Evolutionary conservation across 1,140 invertebrate species (phyloP).

Genomic region (Scaptomyza graminum): DNA sequence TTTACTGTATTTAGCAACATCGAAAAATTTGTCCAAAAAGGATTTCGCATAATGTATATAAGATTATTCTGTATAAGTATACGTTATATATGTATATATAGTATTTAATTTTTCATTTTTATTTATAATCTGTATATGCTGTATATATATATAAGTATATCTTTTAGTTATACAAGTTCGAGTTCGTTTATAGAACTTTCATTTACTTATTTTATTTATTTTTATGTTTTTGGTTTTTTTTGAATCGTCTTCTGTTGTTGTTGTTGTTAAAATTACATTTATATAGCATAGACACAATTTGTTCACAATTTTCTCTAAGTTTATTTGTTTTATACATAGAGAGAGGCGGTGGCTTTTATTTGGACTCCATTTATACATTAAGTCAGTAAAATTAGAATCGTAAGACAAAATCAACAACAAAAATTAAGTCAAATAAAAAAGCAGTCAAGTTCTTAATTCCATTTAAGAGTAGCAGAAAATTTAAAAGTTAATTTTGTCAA

Average conservation of each 20-base stretch:
- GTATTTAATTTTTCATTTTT: constrained; percentile 50
- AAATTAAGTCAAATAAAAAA: neutral
- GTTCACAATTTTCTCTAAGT: constrained; percentile 79
- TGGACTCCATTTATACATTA: constrained; percentile 82
- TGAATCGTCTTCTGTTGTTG: constrained; percentile 15
- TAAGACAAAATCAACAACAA: neutral
- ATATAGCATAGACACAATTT: constrained; percentile 78
- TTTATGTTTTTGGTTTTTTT: no score
- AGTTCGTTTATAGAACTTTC: constrained; percentile 30
- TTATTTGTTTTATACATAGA: constrained; percentile 46
- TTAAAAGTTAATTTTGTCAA: constrained; percentile 30
- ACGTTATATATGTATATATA: constrained; percentile 31
- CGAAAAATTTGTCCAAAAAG: constrained; percentile 80
- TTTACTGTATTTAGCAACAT: constrained; percentile 65
- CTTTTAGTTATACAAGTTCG: constrained; percentile 33
- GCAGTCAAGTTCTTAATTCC: constrained; percentile 6
- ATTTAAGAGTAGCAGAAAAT: constrained; percentile 14
- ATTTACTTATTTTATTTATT: constrained; percentile 2
- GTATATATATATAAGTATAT: constrained; percentile 63
- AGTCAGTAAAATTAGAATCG: constrained; percentile 63
- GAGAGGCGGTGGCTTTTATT: constrained; percentile 83
- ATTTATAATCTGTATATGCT: constrained; percentile 51
- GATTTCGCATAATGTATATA: constrained; percentile 61
- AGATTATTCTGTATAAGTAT: constrained; percentile 41
- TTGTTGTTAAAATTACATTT: constrained; percentile 46